Evolutionary conservation across 2,888 invertebrate species (phyloP).

Genomic region (Chloroclystis v-ata): DNA sequence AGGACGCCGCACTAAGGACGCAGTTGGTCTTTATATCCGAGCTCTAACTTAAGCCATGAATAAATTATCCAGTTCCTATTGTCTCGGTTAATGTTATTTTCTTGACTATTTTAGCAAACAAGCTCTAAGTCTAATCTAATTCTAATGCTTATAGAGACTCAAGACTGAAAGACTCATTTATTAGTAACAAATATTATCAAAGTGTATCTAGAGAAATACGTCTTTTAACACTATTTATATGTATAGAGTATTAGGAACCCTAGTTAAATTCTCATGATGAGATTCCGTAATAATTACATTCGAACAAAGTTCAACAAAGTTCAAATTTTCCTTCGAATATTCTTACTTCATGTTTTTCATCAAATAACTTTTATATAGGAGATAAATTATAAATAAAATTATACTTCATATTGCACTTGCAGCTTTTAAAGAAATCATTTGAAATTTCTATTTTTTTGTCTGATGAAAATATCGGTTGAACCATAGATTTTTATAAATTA

Average conservation of each 20-base stretch:
- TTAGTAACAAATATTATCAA: too few relatives aligned
- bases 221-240: conserved; percentile 20
- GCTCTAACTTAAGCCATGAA: conserved; percentile 12
- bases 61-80: conserved; percentile 18
- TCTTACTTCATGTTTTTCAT: conserved; percentile 4
- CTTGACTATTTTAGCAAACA: conserved; percentile 8
- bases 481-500: too few relatives aligned
- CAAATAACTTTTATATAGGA: conserved; percentile 3
- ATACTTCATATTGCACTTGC: too few relatives aligned
- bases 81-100: conserved; percentile 11
- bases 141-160: conserved; percentile 1
- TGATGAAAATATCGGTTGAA: too few relatives aligned
- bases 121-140: conserved; percentile 13
- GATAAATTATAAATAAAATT: too few relatives aligned
- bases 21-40: neutral
- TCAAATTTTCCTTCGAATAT: conserved; percentile 15
- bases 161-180: too few relatives aligned
- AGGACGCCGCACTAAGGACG: neutral
- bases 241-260: too few relatives aligned
- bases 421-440: too few relatives aligned
- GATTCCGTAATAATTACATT: conserved; percentile 24
- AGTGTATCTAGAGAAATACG: conserved; percentile 7
- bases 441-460: too few relatives aligned
- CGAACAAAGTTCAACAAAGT: conserved; percentile 22
- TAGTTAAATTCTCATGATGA: conserved; percentile 25